A percentile compares a stretch with the other conserved stretches of the same genome.
These are phyloP conservation scores for Cerastoderma edule DNA, from an alignment of 2,888 invertebrate species.

Conservation along the genomic window DNA sequence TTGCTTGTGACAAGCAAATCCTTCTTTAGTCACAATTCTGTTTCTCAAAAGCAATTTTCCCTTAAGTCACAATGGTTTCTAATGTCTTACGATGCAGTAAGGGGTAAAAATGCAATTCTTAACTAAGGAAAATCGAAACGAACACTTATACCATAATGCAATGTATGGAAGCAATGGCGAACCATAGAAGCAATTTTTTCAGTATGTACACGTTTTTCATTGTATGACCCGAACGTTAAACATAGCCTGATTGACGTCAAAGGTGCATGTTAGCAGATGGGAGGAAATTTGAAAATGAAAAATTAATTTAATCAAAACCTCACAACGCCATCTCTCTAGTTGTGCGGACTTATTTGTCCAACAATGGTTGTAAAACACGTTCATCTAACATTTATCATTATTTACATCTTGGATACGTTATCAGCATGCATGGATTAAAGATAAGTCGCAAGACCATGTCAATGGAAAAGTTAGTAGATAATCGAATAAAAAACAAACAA, in stretches of 20 bases:
- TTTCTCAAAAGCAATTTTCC: not conserved
- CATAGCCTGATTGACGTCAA: not conserved
- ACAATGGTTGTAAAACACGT: too few relatives aligned
- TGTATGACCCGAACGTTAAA: not conserved
- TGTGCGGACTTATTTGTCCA: too few relatives aligned
- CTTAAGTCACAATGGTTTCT: constrained; percentile 1
- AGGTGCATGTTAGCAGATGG: not conserved
- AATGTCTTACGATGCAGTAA: not conserved
- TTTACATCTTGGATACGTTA: too few relatives aligned
- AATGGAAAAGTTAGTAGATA: too few relatives aligned
- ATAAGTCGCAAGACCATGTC: too few relatives aligned
- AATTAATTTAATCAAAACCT: not conserved
- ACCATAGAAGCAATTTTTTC: not conserved
- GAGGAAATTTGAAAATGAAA: too few relatives aligned
- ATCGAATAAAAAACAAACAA: too few relatives aligned
- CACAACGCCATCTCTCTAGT: too few relatives aligned
- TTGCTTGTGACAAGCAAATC: not conserved
- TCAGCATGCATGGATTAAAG: too few relatives aligned
- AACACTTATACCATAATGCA: not conserved
- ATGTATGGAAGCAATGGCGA: not conserved
- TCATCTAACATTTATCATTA: too few relatives aligned
- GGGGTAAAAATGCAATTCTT: not conserved
- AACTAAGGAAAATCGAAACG: too few relatives aligned
- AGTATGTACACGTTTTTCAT: not conserved
- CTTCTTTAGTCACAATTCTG: constrained; percentile 3